Conservation (phyloP, 2,888 invertebrate genomes). For the Camponotus fellah region DNA sequence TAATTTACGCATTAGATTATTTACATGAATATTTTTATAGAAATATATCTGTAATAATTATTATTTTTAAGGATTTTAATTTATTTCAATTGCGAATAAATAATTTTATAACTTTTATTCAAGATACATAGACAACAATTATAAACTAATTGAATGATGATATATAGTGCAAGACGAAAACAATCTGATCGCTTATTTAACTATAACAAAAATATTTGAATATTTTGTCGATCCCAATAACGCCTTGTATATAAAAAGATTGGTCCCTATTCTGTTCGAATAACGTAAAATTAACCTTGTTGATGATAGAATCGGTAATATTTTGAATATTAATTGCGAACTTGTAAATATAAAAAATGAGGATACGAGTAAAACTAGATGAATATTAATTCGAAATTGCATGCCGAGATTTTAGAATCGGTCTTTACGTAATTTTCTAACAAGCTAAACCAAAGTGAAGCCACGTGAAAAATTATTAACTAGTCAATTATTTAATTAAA, state of each 20-base stretch:
- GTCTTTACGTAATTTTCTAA: conserved; percentile 21
- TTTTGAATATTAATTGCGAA: neutral
- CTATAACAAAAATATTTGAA: conserved; percentile 31
- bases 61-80: conserved; percentile 17
- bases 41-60: conserved; percentile 2
- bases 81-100: conserved; percentile 2
- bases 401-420: neutral
- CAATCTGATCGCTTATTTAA: conserved; percentile 45
- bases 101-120: conserved; percentile 12
- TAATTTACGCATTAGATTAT: conserved; percentile 12
- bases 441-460: neutral
- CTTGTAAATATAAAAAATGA: conserved; percentile 6
- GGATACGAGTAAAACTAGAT: conserved; percentile 16
- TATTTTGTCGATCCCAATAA: conserved; percentile 29
- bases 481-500: conserved; percentile 22
- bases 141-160: conserved; percentile 29
- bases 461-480: conserved; percentile 14
- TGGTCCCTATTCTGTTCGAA: neutral
- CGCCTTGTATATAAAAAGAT: conserved; percentile 33
- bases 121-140: neutral
- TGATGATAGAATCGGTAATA: neutral
- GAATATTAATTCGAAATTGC: conserved; percentile 38
- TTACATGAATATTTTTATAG: conserved; percentile 15
- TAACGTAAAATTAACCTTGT: conserved; percentile 16
- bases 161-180: neutral